Base-by-base conservation (phyloP, 2,888 invertebrate species). In the Drosophila incognita region DNA sequence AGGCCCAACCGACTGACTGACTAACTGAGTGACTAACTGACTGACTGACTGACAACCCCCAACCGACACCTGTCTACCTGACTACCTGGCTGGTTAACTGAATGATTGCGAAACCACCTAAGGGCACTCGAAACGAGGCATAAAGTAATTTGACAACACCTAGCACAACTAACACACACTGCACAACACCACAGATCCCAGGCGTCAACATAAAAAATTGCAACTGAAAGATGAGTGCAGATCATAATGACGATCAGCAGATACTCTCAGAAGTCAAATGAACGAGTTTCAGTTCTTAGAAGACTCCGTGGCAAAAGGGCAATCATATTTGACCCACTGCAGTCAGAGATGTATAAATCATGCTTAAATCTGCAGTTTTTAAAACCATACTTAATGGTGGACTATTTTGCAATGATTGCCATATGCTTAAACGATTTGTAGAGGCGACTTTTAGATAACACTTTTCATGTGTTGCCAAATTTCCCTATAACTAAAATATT, bases 21-120 rank as follows among this genome's bases (percentile, higher is more conserved):
- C 49, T 52, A 33, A 65, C 77, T 24, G 54, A 69, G 51, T 35
- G 51, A 66, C 21, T 21, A 1, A 1, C 21, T 21, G 21, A 21
- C 21, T 46, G 46, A 24, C 59, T 57, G 65, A 67, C 72, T 51
- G 67, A 52, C 48, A 36, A 56, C 46, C 68, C 49, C 35, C 48
- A 67, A 36, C 74, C 51, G 59, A 60, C 69, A 57, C 58, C 49
- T 53, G 69, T 69, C 63, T 60, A 8, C 3, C 24, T 53, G 66
- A 15, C 67, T 54, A 27, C 24, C 54, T 54, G 36, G n/a, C 54
- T 54, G 27, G 5, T 48, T 70, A 69, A 21, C 66, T 73, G 63
- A 75, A 70, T 76, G 70, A 78, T 89, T 89, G 89, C 89, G 69
- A 83, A 87, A 87, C 73, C 40, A 57, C 75, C 83, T 89, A 87